Base-by-base conservation (phyloP, 2,113 vertebrate species). In the Lipophrys pholis region DNA sequence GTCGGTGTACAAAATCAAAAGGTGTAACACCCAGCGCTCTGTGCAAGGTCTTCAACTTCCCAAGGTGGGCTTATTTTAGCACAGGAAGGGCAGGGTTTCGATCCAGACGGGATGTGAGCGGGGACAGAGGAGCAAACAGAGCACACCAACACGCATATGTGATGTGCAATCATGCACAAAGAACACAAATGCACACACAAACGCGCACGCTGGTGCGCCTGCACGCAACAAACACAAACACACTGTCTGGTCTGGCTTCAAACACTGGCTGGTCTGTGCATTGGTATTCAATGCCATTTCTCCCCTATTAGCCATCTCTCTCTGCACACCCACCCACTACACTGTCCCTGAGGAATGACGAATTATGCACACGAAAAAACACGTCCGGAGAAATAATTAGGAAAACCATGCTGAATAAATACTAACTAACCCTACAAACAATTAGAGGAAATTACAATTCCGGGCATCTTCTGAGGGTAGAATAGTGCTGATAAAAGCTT, bases 51-150 rank as follows among this genome's bases (percentile, higher is more conserved):
- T 81, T 89, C 73, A 48, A 81, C 84, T 83, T 91, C 87, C 88
- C 91, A 91, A 91, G 89, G 90, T 91, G 90, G 88, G 87, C 86
- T 92, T 91, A 90, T 89, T 90, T 89, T 91, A 91, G 89, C 83
- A 85, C 91, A 92, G 90, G 91, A 92, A 93, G 92, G 92, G 84
- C 92, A 89, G 84, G 85, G 83, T 89, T 92, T 92, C 90, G 87
- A 92, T 92, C 89, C 77, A 83, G 82, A 85, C 82, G 78, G 87
- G 84, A 87, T 89, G 87, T 80, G 79, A 91, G 86, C 39, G 75
- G 73, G 86, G 81, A 86, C 75, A 83, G 73, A 83, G 71, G 69
- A 67, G 76, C 79, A 79, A 58, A 84, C 64, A 77, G 14, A 38
- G 16, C 46, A 57, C 36, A 56, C 57, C 58, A 16, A 55, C 54